Base-by-base conservation (phyloP, 2,888 invertebrate genomes). In the Ceramica pisi region DNA sequence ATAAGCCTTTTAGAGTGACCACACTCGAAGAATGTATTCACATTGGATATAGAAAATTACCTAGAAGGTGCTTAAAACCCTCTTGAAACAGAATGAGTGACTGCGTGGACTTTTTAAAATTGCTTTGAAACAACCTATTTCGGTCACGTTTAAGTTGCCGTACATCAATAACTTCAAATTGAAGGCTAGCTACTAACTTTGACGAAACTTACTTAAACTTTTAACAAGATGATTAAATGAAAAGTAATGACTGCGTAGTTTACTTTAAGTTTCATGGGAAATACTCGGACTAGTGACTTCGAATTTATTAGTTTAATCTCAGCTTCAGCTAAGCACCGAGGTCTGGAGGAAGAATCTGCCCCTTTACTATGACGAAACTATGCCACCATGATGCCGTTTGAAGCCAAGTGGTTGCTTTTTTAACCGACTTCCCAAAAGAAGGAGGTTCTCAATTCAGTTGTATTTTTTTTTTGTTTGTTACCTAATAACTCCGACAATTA, bases 171-270 rank as follows among this genome's bases (percentile, higher is more conserved):
- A 57, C 35, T 44, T 38, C 10, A 46, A 64, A 23, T 14, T 75
- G 41, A 44, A 35, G 7, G 35, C 26, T 51, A 19, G n/a, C 35
- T 75, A 5, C 56, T 67, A 38, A 76, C 68, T 67, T 59, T 0
- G n/a, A 21, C 3, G 26, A n/a, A 67, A 57, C 44, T 75, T 26
- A 48, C 19, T 41, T 41, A 50, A 76, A 76, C 50, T 46, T 50
- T 75, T 23, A 5, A 38, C 6, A 8, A 46, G 19, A 38, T 31
- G 44, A 44, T 50, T 55, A 48, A 72, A 55, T 23, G 23, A 23
- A n/a, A 74, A 64, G 23, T 16, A 21, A 35, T 67, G n/a, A 48
- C 26, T 73, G n/a, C 10, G 44, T 23, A 53, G 21, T 53, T 31
- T 23, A 62, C 44, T 38, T 14, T 16, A 31, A 19, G n/a, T 12